A percentile compares a stretch with the other conserved stretches of the same genome.
Conservation (phyloP, 2,113 vertebrate genomes). For the Nothobranchius furzeri region DNA sequence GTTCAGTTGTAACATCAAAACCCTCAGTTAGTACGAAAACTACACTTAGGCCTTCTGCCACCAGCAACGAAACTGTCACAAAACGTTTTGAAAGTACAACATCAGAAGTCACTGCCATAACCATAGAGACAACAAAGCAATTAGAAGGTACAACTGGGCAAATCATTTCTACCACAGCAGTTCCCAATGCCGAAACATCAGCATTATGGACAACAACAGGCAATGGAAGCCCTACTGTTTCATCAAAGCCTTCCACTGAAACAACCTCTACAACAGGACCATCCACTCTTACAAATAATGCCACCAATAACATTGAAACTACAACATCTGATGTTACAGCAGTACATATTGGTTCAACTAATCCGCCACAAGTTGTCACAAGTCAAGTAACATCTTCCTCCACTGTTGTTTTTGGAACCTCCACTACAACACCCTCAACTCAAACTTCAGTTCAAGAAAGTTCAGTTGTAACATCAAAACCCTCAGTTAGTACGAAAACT, state of each 20-base stretch:
- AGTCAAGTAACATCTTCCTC: neutral
- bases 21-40: neutral
- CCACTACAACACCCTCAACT: neutral
- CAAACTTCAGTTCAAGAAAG: neutral
- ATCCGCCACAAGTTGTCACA: neutral
- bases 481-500: slow-evolving; percentile 1
- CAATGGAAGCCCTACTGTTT: neutral
- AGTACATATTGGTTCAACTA: neutral
- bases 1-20: slow-evolving; percentile 5
- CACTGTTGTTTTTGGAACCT: neutral
- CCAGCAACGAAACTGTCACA: neutral
- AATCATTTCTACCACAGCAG: neutral
- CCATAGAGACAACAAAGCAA: neutral
- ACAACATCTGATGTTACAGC: neutral
- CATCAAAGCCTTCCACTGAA: neutral
- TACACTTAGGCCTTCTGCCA: neutral
- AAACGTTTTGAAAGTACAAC: no score
- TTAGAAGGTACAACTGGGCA: neutral
- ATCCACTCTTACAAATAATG: neutral
- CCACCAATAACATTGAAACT: neutral
- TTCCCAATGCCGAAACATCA: slow-evolving; percentile 3
- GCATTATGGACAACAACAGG: neutral
- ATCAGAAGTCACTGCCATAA: neutral
- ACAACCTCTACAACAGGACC: neutral
- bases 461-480: neutral